Evolutionary conservation across 2,888 invertebrate species (phyloP), one percentile per base, ranked within the genome.

Genomic region (Strigamia maritima): DNA sequence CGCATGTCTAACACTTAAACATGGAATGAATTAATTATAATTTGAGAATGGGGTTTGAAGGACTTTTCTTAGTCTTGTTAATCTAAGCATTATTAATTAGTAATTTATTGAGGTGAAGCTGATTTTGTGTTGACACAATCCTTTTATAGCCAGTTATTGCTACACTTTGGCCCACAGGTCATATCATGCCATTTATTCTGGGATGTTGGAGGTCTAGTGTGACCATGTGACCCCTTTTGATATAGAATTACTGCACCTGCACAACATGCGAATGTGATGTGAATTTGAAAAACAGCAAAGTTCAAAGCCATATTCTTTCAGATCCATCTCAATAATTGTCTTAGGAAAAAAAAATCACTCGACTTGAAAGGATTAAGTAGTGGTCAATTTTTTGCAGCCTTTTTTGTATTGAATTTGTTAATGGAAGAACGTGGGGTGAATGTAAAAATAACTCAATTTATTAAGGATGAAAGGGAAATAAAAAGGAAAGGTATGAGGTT

Each of bases 201-300:
- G 54, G 19, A 54, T n/a, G 19, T 54, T 54, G 54, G 54, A 54
- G 54, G 54, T 54, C 54, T 54, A 19, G 19, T 54, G 4, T 54
- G 54, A 54, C 54, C 54, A 54, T 54, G 54, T 54, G 54, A 54
- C 54, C 54, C 35, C 22, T 54, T 54, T 54, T 54, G 54, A 54
- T 54, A 54, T 54, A 54, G 54, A 54, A 54, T 54, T 54, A 54
- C 54, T 54, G 54, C 54, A 54, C 54, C 54, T 54, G 54, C 54
- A 54, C 54, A 54, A 54, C 54, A 19, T 54, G 54, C 7, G 54
- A 54, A 54, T 54, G 54, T 54, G 54, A 54, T 54, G 54, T 54
- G 54, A 54, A 54, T 54, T 54, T 54, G n/a, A 19, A 54, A 54
- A 54, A 54, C 54, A 19, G 22, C 54, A 54, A 19, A 54, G 54